Conservation (phyloP, 2,113 vertebrate genomes). For the Tychaedon coryphoeus region DNA sequence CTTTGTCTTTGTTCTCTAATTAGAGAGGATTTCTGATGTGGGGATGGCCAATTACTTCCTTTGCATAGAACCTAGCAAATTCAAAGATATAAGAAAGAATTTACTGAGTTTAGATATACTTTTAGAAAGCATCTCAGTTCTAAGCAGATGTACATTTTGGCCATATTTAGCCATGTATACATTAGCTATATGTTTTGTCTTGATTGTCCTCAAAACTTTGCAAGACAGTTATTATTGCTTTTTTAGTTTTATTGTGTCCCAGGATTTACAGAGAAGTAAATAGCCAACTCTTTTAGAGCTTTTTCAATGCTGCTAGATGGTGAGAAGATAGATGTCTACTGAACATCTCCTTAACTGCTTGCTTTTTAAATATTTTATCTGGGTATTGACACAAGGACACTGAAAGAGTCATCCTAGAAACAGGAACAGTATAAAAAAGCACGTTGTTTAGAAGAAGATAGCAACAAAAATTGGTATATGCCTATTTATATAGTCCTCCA, state of each 20-base stretch:
- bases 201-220: neutral
- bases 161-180: neutral
- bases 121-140: neutral
- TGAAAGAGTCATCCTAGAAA: neutral
- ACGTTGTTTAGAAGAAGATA: neutral
- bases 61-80: neutral
- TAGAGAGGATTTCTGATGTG: neutral
- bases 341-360: neutral
- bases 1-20: neutral
- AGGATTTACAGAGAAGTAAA: neutral
- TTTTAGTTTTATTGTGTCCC: neutral
- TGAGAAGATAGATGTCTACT: neutral
- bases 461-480: neutral
- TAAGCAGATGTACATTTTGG: neutral
- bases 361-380: neutral
- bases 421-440: neutral
- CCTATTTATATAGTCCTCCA: neutral
- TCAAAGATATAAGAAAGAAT: accelerated
- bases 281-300: neutral
- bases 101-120: neutral
- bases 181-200: neutral
- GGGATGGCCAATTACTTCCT: neutral
- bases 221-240: neutral
- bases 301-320: neutral
- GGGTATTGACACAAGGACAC: neutral